These are phyloP conservation scores for Grammomys dolichurus DNA, from an alignment of 2,113 vertebrate species.

Conservation along the genomic window DNA sequence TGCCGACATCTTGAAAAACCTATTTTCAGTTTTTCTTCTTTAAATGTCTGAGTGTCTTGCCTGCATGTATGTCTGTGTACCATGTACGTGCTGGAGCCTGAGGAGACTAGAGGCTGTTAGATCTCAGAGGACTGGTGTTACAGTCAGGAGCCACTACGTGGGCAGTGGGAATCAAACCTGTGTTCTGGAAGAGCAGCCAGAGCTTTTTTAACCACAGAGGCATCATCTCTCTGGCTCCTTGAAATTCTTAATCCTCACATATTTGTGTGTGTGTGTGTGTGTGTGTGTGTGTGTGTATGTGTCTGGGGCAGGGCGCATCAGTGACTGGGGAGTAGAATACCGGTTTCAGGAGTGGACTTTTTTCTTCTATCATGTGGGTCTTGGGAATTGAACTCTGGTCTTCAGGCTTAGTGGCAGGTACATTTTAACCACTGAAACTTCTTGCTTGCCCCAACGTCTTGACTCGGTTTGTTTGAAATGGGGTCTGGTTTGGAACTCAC, in stretches of 20 bases:
- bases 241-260: not conserved
- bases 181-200: not conserved
- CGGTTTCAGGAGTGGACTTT: not conserved
- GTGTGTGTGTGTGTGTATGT: not conserved
- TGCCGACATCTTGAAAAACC: not conserved
- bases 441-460: not conserved
- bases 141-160: not conserved
- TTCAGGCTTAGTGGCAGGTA: not conserved
- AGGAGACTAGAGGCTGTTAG: not conserved
- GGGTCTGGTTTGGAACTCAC: not conserved
- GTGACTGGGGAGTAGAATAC: too few relatives aligned
- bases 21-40: not conserved
- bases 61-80: not conserved
- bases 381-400: not conserved
- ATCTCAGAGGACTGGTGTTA: not conserved
- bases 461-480: not conserved
- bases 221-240: not conserved
- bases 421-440: not conserved
- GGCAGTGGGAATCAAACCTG: not conserved
- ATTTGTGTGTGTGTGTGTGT: not conserved
- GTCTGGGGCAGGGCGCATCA: not conserved
- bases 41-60: not conserved
- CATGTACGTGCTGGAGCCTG: not conserved
- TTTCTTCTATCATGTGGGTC: not conserved
- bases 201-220: not conserved